Conservation (phyloP, 2,888 invertebrate species). For the Conops quadrifasciatus region DNA sequence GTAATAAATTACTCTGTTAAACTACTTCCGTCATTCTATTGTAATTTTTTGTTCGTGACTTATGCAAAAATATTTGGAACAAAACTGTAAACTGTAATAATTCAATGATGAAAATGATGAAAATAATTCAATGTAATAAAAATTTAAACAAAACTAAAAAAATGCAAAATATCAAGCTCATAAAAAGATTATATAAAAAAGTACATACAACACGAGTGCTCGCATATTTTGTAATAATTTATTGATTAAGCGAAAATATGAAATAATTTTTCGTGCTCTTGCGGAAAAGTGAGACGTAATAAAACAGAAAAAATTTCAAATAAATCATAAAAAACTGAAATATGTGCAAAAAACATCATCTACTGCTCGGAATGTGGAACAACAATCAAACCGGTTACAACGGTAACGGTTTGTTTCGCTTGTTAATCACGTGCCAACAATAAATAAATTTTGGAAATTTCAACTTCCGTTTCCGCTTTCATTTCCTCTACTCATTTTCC, state of each 20-base stretch:
- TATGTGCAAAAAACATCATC: neutral
- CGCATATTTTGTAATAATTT: too few relatives aligned
- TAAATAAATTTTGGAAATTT: slow-evolving; percentile 30
- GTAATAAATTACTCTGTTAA: too few relatives aligned
- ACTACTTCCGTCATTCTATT: too few relatives aligned
- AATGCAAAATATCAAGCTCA: neutral
- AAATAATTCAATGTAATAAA: neutral
- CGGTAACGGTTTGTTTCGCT: neutral
- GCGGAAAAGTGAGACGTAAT: neutral
- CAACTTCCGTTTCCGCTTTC: slow-evolving; percentile 19
- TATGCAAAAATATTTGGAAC: neutral
- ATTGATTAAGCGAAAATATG: too few relatives aligned
- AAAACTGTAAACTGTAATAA: neutral
- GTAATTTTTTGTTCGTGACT: too few relatives aligned
- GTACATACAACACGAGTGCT: too few relatives aligned
- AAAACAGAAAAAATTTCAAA: neutral
- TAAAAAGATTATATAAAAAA: neutral
- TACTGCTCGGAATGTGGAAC: neutral
- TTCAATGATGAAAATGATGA: neutral
- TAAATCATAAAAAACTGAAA: neutral
- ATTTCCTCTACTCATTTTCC: neutral
- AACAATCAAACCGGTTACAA: neutral
- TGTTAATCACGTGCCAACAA: slow-evolving; percentile 22
- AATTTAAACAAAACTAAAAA: neutral
- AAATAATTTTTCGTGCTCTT: too few relatives aligned